A percentile compares a stretch with the other conserved stretches of the same genome.
These are phyloP conservation scores for Aplochiton taeniatus DNA, from an alignment of 2,797 vertebrate species.

Conservation along the genomic window DNA sequence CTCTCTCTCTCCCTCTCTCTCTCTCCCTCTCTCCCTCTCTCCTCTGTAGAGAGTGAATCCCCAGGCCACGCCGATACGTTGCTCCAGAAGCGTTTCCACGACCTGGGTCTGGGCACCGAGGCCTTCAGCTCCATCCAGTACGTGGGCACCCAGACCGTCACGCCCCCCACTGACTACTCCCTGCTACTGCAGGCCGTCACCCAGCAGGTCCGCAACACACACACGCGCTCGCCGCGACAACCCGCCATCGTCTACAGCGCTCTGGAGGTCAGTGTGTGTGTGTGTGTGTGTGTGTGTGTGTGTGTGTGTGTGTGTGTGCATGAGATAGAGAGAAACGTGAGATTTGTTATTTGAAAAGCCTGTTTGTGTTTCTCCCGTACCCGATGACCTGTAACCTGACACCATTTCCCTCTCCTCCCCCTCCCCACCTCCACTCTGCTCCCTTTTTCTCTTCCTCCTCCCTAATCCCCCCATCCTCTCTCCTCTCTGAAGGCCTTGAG, in stretches of 20 bases:
- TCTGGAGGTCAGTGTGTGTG: constrained; percentile 68
- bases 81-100: constrained; percentile 83
- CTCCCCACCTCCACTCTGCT: background rate
- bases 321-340: background rate
- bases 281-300: background rate
- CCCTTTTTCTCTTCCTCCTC: background rate
- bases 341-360: background rate
- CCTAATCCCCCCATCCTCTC: background rate
- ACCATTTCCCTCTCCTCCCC: background rate
- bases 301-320: background rate
- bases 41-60: constrained; percentile 60
- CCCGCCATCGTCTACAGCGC: constrained; percentile 79
- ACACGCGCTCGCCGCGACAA: constrained; percentile 79
- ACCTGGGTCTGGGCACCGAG: constrained; percentile 73
- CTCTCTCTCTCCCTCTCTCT: no score
- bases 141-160: constrained; percentile 79
- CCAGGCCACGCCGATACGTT: constrained; percentile 69
- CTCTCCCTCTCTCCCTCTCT: background rate
- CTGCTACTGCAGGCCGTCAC: constrained; percentile 66
- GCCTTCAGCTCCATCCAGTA: constrained; percentile 85
- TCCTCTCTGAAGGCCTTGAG: constrained; percentile 70
- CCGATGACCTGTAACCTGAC: background rate
- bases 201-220: constrained; percentile 77
- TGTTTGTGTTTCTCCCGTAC: background rate
- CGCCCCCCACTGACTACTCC: constrained; percentile 78